Conservation (phyloP, 2,888 invertebrate species). For the Chirona hameri region DNA sequence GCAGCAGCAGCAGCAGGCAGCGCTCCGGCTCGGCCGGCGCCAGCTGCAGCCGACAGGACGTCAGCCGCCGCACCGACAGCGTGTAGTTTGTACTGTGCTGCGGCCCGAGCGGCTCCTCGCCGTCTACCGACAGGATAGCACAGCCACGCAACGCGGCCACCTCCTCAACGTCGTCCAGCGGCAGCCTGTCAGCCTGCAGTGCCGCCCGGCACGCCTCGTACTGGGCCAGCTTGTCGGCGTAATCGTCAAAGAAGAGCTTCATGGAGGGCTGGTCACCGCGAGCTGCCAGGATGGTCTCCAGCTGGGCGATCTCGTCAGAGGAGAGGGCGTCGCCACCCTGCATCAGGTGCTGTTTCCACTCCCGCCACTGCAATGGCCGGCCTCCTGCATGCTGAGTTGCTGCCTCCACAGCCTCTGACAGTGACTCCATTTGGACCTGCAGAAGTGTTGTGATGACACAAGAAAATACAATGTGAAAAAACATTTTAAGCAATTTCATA, state of each 20-base stretch:
- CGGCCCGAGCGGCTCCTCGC: background rate
- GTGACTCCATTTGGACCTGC: background rate
- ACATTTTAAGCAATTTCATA: too few species aligned
- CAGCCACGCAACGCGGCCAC: background rate
- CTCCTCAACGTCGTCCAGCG: background rate
- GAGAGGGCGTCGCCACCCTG: background rate
- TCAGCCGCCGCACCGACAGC: background rate
- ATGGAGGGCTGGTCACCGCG: background rate
- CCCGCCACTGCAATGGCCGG: background rate
- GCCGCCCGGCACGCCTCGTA: background rate
- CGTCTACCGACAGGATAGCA: background rate
- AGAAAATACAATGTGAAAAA: too few species aligned
- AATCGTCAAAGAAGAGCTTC: conserved; percentile 9
- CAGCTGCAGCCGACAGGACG: background rate
- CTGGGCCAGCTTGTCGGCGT: background rate
- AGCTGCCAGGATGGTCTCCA: background rate
- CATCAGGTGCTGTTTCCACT: conserved; percentile 22
- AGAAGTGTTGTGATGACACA: too few species aligned
- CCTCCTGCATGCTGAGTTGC: background rate
- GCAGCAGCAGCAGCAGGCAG: conserved; percentile 3
- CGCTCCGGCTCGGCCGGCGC: background rate
- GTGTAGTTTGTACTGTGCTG: background rate
- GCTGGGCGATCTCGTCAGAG: background rate
- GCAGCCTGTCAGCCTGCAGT: background rate
- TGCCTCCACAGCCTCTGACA: background rate